Evolutionary conservation across 2,888 invertebrate genomes (phyloP), one percentile per base, ranked within the genome.

Genomic region (Pollenia angustigena): DNA sequence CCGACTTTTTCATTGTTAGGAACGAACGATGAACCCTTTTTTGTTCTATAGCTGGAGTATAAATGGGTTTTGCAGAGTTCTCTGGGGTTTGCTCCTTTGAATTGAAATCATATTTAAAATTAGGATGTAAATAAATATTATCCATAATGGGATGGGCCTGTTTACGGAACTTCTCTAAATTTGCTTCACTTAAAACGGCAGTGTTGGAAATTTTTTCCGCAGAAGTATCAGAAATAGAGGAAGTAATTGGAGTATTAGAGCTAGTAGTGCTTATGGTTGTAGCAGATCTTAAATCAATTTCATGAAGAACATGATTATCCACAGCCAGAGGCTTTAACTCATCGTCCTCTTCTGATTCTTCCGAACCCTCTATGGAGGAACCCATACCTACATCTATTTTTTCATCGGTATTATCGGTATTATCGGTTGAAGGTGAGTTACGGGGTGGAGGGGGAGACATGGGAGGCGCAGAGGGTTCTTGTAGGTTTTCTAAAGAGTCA

Each of bases 281-380:
- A 0, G 66, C n/a, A 11, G 85, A 50, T 12, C 58, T 85, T 44
- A 88, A 85, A 54, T 91, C 91, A 71, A 90, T 89, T 40, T 92
- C 92, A 42, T 90, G 89, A 58, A 92, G 88, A 2, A 92, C 91
- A 85, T 93, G 93, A 90, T 93, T 93, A 83, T 93, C 93, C 46
- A 92, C 91, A 10, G 93, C 93, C 82, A 93, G 88, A 4, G 93
- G 93, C 78, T 93, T 93, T 14, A 93, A 88, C 69, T 93, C 93
- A 87, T 93, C 93, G 60, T 93, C 93, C 84, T 93, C 93, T 83
- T 93, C 93, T 0, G 93, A 93, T 66, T 92, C 92, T 84, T 90
- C 92, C 0, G 92, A 92, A 42, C 91, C 91, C 1, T 90, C 91
- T 16, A 92, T 91, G 14, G 92, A 91, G 0, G 91, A 90, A 8